Evolutionary conservation across 2,113 vertebrate species (phyloP).

Genomic region (Ibidorhyncha struthersii): DNA sequence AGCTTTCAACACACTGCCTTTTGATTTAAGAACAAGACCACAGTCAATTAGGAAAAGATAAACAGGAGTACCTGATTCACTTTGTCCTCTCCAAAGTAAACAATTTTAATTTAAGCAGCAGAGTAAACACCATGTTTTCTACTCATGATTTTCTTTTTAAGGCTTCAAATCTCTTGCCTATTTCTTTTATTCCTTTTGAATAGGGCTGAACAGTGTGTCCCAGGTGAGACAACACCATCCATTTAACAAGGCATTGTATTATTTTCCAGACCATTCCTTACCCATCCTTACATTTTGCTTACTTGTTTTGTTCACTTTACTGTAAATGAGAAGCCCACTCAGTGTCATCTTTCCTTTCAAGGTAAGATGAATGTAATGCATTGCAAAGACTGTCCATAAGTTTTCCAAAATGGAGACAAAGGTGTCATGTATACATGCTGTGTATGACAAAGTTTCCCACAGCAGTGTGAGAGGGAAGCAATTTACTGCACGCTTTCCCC

Average conservation of each 20-base stretch:
- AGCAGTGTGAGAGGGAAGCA: constrained; percentile 10
- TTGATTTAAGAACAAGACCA: constrained; percentile 4
- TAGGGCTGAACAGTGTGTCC: not conserved
- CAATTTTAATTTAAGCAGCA: not conserved
- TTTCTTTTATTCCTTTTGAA: not conserved
- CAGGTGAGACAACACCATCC: not conserved
- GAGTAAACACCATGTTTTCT: constrained; percentile 8
- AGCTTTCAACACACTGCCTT: not conserved
- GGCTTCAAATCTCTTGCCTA: not conserved
- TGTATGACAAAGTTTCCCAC: constrained; percentile 6
- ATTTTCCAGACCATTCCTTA: not conserved
- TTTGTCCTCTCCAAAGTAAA: not conserved
- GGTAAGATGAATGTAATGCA: constrained; percentile 19
- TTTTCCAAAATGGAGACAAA: constrained; percentile 38
- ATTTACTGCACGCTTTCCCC: constrained; percentile 43
- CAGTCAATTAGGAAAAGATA: not conserved
- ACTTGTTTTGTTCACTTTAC: not conserved
- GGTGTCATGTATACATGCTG: not conserved
- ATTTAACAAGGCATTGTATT: not conserved
- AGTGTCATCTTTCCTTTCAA: constrained; percentile 16
- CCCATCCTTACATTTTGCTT: not conserved
- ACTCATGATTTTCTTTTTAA: not conserved
- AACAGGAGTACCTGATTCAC: not conserved
- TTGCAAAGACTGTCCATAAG: constrained; percentile 23
- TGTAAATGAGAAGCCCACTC: not conserved